Percentiles rank a stretch among this genome's conserved stretches.
These are phyloP conservation scores for Karalla daura DNA, from an alignment of 2,797 vertebrate species.

Conservation along the genomic window DNA sequence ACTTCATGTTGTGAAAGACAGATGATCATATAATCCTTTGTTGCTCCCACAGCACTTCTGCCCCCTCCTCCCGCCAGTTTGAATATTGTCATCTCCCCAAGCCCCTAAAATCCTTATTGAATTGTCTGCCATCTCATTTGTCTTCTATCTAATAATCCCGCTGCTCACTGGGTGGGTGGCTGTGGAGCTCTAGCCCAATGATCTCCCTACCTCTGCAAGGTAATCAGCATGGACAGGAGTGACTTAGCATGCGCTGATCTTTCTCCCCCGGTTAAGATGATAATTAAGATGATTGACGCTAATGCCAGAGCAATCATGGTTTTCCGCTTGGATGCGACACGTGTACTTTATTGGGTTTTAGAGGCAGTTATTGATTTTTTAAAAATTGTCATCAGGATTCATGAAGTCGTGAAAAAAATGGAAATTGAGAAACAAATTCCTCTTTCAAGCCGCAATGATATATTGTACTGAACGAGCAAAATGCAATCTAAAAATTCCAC, in stretches of 20 bases:
- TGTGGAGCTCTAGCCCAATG: slow-evolving; percentile 37
- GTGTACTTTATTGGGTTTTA: background rate
- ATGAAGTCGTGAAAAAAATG: background rate
- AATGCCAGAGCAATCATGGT: slow-evolving; percentile 39
- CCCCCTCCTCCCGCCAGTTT: slow-evolving; percentile 7
- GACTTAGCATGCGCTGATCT: slow-evolving; percentile 63
- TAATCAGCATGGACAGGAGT: slow-evolving; percentile 67
- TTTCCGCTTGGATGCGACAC: slow-evolving; percentile 3
- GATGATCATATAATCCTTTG: slow-evolving; percentile 14
- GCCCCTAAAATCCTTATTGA: slow-evolving; percentile 72
- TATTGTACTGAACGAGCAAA: too few relatives aligned
- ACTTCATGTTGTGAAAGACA: background rate
- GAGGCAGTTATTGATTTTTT: slow-evolving; percentile 33
- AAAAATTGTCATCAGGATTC: background rate
- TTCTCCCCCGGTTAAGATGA: slow-evolving; percentile 59
- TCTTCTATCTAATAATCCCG: slow-evolving; percentile 72
- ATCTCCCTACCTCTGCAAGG: slow-evolving; percentile 19
- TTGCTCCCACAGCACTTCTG: background rate
- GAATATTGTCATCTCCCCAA: slow-evolving; percentile 57
- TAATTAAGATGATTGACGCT: slow-evolving; percentile 65
- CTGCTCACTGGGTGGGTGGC: slow-evolving; percentile 44
- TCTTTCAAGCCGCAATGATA: too few relatives aligned
- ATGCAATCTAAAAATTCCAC: too few relatives aligned
- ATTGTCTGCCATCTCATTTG: slow-evolving; percentile 70
- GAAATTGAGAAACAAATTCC: too few relatives aligned